Evolutionary conservation across 92 coral and sea anemone genomes (phyloP), one percentile per base, ranked within the genome.

Genomic region (Hydrozoanthus gracilis): DNA sequence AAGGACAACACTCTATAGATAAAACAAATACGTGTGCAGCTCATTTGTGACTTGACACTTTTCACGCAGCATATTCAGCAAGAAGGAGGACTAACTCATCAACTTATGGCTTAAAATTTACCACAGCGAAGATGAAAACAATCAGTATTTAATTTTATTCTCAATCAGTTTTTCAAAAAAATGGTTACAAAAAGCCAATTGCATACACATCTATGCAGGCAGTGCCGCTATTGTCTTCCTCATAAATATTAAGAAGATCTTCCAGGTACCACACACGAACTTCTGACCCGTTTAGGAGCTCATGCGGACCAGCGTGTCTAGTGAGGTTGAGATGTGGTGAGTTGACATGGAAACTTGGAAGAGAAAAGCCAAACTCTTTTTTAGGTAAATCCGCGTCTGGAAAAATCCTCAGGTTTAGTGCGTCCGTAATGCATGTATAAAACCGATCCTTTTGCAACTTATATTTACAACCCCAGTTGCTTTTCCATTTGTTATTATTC

Each of bases 271-370:
- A 71, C 48, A 71, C 76, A 3, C 76, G 76, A 18, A 71, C 15
- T 27, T 45, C 77, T 17, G 54, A 44, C 7, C 56, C 56, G 3
- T 45, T 72, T 7, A 9, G n/a, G 14, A 72, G 51, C n/a, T 45
- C 47, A 20, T 72, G 47, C 54, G 54, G 54, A 3, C 18, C 54
- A 7, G 77, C 35, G 76, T 6, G 8, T 39, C 48, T 71, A 10
- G 15, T 27, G 12, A 71, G 76, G 76, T 71, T 39, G 5, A 71
- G 50, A 7, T 8, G 46, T 8, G 76, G 76, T 39, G 76, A 71
- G 50, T 71, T 71, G 76, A 54, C 77, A 45, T 72, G 77, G 77
- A 45, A 72, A 11, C 54, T 20, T 7, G 77, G 16, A 4, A 72
- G 77, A 45, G 8, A 4, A 14, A 45, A 72, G 11, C 15, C 52